Percentiles rank a stretch among this genome's conserved stretches.
Conservation (phyloP, 2,797 vertebrate genomes). For the Myiothlypis chrysogaster region DNA sequence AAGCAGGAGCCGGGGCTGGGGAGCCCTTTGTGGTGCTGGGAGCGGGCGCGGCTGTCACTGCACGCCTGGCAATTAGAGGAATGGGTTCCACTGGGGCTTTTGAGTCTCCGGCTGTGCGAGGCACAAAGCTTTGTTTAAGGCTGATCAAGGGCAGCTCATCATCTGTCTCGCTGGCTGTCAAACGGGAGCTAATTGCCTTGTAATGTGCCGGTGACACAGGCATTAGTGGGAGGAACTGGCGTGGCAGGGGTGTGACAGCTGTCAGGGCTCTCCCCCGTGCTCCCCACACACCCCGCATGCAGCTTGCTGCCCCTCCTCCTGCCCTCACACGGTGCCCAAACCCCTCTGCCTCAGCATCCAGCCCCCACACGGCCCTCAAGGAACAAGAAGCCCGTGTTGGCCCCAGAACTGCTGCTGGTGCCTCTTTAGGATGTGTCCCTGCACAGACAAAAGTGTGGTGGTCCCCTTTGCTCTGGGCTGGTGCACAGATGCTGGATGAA, state of each 20-base stretch:
- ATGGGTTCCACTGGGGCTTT: conserved; percentile 35
- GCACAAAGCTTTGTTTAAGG: conserved; percentile 42
- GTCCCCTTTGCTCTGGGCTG: background rate
- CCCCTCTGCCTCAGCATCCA: background rate
- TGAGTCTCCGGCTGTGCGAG: background rate
- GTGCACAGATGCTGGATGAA: background rate
- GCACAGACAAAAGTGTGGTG: background rate
- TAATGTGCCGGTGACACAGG: background rate
- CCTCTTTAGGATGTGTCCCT: background rate
- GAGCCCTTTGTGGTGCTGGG: conserved; percentile 4
- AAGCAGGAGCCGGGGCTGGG: background rate
- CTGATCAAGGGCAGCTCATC: conserved; percentile 45
- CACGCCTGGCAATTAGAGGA: conserved; percentile 13
- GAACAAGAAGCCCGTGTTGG: background rate
- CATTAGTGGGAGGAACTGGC: background rate
- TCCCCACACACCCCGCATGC: accelerated
- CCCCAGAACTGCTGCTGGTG: background rate
- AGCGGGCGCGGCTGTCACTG: background rate
- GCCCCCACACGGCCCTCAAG: background rate
- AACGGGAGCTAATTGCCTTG: conserved; percentile 19
- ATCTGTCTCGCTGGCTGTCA: conserved; percentile 26
- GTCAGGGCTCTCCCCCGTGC: background rate
- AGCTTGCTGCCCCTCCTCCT: background rate
- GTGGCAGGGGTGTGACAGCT: background rate
- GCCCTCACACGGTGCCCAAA: background rate